Percentiles rank a stretch among this genome's conserved stretches.
These are phyloP conservation scores for Apis mellifera DNA, from an alignment of 1,140 invertebrate genomes.

Conservation along the genomic window DNA sequence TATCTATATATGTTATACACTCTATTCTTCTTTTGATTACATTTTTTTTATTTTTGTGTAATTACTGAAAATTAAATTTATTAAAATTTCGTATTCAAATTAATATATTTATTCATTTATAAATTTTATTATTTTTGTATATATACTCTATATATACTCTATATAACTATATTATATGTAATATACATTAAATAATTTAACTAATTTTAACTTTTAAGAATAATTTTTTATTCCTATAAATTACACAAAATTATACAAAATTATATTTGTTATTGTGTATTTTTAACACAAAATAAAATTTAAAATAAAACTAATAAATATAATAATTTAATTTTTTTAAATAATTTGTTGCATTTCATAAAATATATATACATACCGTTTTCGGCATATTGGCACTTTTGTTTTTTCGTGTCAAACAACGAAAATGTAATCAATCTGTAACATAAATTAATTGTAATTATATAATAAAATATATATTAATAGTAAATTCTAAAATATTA, in stretches of 20 bases:
- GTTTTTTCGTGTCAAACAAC: conserved; percentile 47
- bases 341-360: neutral
- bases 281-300: too few species aligned
- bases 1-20: too few species aligned
- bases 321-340: neutral
- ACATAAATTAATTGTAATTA: conserved; percentile 63
- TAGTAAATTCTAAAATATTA: neutral
- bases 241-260: neutral
- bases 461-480: neutral
- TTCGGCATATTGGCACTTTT: conserved; percentile 76
- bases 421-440: conserved; percentile 64
- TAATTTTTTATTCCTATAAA: neutral
- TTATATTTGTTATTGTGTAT: too few species aligned
- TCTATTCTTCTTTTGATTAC: too few species aligned
- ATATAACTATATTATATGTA: neutral
- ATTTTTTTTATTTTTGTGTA: too few species aligned
- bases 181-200: neutral
- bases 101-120: neutral
- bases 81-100: too few species aligned
- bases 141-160: neutral
- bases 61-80: too few species aligned
- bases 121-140: neutral
- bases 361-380: conserved; percentile 67
- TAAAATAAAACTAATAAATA: neutral
- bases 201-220: neutral